These are phyloP conservation scores for Tetanocera ferruginea DNA, from an alignment of 2,888 invertebrate species.

Conservation along the genomic window DNA sequence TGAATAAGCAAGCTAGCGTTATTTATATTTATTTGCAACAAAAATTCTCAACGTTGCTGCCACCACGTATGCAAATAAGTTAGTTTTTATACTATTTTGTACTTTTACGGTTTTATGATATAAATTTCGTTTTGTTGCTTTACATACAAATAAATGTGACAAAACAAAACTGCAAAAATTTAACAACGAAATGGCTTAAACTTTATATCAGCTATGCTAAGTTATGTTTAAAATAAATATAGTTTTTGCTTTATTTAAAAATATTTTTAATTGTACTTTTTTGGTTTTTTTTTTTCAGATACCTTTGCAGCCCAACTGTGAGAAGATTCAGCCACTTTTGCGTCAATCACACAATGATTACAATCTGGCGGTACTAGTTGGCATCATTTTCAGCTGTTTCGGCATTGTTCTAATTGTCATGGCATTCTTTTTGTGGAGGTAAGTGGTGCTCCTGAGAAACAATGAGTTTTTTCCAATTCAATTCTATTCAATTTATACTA, in stretches of 20 bases:
- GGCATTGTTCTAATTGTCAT: conserved; percentile 78
- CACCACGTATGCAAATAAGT: conserved; percentile 20
- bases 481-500: too few relatives aligned
- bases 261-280: conserved; percentile 15
- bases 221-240: too few relatives aligned
- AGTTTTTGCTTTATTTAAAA: background rate
- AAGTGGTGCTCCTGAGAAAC: conserved; percentile 65
- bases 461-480: background rate
- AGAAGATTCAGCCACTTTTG: conserved; percentile 74
- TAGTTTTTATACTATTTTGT: conserved; percentile 5
- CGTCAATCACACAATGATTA: conserved; percentile 75
- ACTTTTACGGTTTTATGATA: conserved; percentile 2
- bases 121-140: background rate
- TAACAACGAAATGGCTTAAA: too few relatives aligned
- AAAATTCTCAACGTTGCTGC: background rate
- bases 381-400: conserved; percentile 79
- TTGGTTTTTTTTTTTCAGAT: conserved; percentile 68
- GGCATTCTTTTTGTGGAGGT: conserved; percentile 83
- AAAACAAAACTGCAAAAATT: too few relatives aligned
- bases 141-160: background rate
- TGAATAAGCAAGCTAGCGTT: background rate
- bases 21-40: conserved; percentile 1
- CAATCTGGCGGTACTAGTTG: conserved; percentile 79
- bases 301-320: conserved; percentile 77
- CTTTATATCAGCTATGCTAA: too few relatives aligned